Evolutionary conservation across 2,113 vertebrate species (phyloP).

Genomic region (Catagonus wagneri): DNA sequence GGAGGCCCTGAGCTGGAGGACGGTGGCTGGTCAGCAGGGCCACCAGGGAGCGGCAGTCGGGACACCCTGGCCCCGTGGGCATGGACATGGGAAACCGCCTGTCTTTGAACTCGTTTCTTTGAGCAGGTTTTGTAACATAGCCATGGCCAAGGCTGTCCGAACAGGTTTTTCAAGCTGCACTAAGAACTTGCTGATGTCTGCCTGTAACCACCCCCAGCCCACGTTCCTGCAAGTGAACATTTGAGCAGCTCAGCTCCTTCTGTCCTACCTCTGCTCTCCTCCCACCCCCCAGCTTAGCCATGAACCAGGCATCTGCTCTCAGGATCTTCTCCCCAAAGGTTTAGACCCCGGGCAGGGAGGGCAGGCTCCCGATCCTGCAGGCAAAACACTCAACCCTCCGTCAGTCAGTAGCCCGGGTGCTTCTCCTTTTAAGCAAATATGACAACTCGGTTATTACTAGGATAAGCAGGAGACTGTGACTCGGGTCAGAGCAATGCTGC

Average conservation of each 20-base stretch:
- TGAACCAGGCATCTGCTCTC: background rate
- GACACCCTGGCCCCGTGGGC: constrained; percentile 69
- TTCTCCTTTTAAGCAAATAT: background rate
- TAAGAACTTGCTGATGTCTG: constrained; percentile 43
- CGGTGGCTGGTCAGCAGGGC: background rate
- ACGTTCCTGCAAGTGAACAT: background rate
- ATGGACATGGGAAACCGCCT: constrained; percentile 67
- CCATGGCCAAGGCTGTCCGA: constrained; percentile 88
- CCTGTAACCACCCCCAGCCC: background rate
- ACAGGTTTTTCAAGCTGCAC: constrained; percentile 95
- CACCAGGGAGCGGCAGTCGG: background rate
- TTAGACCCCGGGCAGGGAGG: background rate
- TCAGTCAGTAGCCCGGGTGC: background rate
- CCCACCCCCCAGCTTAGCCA: background rate
- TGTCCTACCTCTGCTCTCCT: accelerated
- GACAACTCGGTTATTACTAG: background rate
- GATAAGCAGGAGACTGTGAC: background rate
- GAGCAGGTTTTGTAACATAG: constrained; percentile 85
- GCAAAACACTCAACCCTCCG: background rate
- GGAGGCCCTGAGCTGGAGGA: background rate
- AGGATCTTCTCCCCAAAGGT: background rate
- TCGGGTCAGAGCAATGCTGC: background rate
- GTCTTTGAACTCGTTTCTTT: constrained; percentile 71
- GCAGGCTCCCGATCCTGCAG: accelerated
- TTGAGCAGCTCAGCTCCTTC: background rate